Percentiles rank a stretch among this genome's conserved stretches.
Conservation (phyloP, 1,140 invertebrate genomes). For the Dreissena rostriformis region DNA sequence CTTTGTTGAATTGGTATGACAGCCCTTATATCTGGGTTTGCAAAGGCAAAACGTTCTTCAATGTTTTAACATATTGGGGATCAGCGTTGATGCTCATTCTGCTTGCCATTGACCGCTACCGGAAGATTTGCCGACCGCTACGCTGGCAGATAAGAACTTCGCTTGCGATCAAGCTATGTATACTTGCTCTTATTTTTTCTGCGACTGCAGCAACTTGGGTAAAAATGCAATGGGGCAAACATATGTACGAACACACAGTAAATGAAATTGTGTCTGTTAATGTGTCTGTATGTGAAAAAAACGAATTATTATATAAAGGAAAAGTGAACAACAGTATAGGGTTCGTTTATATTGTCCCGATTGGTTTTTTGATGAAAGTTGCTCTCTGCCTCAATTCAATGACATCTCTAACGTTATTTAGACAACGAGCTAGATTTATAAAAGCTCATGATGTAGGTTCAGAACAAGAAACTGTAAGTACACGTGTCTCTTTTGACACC, state of each 20-base stretch:
- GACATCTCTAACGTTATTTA: too few relatives aligned
- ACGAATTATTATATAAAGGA: too few relatives aligned
- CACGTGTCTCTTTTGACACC: too few relatives aligned
- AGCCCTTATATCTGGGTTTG: constrained; percentile 57
- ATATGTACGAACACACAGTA: constrained; percentile 21
- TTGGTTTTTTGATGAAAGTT: too few relatives aligned
- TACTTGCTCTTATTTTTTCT: constrained; percentile 2
- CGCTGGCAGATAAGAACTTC: constrained; percentile 57
- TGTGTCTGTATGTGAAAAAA: constrained; percentile 48
- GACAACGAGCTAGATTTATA: too few relatives aligned
- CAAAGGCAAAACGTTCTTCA: constrained; percentile 61
- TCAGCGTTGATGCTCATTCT: constrained; percentile 64
- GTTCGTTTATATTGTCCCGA: too few relatives aligned
- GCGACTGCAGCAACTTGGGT: constrained; percentile 10
- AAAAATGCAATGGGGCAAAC: constrained; percentile 44
- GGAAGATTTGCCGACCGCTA: constrained; percentile 64
- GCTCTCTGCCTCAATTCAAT: too few relatives aligned
- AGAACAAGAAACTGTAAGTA: too few relatives aligned
- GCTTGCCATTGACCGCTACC: constrained; percentile 65
- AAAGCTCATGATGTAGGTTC: too few relatives aligned
- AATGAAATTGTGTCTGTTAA: constrained; percentile 8
- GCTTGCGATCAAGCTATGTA: constrained; percentile 32
- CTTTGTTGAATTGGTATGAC: constrained; percentile 66
- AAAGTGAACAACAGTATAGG: too few relatives aligned
- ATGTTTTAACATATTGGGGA: constrained; percentile 60